Conservation (phyloP, 2,888 invertebrate genomes). For the Pomacea canaliculata region DNA sequence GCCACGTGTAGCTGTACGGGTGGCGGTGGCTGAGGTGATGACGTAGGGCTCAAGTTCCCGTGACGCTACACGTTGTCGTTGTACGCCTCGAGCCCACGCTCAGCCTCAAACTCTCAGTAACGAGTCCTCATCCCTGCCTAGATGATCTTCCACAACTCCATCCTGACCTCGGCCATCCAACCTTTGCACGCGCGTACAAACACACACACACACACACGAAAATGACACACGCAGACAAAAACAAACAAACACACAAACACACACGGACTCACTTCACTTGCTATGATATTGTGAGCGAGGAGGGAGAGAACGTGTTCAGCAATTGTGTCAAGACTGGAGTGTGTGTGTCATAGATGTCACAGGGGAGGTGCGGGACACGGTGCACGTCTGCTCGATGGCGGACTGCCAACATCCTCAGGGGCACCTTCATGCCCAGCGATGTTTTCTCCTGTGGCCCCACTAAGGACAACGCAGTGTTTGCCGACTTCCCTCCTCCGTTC, state of each 20-base stretch:
- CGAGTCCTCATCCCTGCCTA: background rate
- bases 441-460: constrained; percentile 42
- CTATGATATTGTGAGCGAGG: too few relatives aligned
- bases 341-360: constrained; percentile 6
- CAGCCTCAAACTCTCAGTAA: too few relatives aligned
- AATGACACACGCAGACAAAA: background rate
- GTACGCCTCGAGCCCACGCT: too few relatives aligned
- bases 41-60: too few relatives aligned
- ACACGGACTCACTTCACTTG: background rate
- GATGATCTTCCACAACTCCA: constrained; percentile 82
- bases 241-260: background rate
- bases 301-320: too few relatives aligned
- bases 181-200: background rate
- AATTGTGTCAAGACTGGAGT: too few relatives aligned
- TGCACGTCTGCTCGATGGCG: constrained; percentile 24
- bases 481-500: background rate
- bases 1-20: too few relatives aligned
- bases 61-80: too few relatives aligned
- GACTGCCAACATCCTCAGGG: constrained; percentile 27
- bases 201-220: constrained; percentile 1
- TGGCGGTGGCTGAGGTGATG: too few relatives aligned
- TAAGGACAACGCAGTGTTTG: constrained; percentile 35
- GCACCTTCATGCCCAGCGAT: constrained; percentile 40
- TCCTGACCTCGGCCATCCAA: constrained; percentile 95
- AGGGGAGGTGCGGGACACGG: constrained; percentile 14